Evolutionary conservation across 1,140 invertebrate genomes (phyloP).

Genomic region (Trachymyrmex cornetzi): DNA sequence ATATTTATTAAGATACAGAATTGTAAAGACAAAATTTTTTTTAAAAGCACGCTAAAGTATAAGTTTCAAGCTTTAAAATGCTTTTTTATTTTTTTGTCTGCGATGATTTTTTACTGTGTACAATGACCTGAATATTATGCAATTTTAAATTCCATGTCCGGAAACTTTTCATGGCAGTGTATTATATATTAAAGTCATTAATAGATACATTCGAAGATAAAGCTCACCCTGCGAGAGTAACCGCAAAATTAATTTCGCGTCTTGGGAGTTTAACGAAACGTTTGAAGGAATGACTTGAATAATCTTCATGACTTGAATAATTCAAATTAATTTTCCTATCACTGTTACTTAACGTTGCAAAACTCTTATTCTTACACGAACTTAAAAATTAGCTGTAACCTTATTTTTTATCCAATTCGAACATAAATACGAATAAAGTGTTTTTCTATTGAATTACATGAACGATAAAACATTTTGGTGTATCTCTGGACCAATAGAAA

Average conservation of each 20-base stretch:
- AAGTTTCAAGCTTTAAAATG: too few relatives aligned
- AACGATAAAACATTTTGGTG: neutral
- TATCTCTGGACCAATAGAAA: neutral
- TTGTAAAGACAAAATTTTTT: too few relatives aligned
- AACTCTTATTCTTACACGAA: neutral
- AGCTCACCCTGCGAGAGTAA: constrained; percentile 19
- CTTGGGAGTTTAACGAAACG: constrained; percentile 48
- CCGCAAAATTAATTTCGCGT: constrained; percentile 72
- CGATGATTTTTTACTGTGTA: too few relatives aligned
- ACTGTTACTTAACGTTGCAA: neutral
- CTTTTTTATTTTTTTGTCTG: too few relatives aligned
- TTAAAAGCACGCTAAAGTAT: too few relatives aligned
- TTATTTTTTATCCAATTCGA: neutral
- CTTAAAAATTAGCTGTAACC: neutral
- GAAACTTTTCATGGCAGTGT: too few relatives aligned
- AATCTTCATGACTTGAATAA: constrained; percentile 43
- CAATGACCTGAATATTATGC: too few relatives aligned
- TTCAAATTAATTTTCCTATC: constrained; percentile 54
- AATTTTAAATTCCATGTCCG: too few relatives aligned
- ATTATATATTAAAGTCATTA: neutral
- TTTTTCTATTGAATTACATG: neutral
- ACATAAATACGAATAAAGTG: neutral
- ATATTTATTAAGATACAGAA: too few relatives aligned
- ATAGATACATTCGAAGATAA: neutral
- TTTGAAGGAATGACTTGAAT: constrained; percentile 46